Evolutionary conservation across 2,888 invertebrate genomes (phyloP), one percentile per base, ranked within the genome.

Genomic region (Pachliopta kotzebuea): DNA sequence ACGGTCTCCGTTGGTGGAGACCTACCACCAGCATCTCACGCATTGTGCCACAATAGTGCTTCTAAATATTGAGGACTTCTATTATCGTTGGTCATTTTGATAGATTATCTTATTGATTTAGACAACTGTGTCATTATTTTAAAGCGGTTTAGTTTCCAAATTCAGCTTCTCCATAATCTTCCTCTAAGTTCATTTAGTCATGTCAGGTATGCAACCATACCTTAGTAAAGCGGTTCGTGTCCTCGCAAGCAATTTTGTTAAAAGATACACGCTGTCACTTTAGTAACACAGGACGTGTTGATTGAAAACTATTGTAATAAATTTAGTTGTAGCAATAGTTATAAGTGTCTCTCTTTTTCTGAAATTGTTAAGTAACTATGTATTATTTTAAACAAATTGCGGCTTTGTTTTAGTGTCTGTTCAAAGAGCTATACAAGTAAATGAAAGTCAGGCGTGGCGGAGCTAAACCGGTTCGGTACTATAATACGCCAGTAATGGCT

Each of bases 381-480:
- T n/a, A 1, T 37, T 9, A 7, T 45, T n/a, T 18, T 18, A 1
- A n/a, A 45, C n/a, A 45, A 45, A 45, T n/a, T 0, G 18, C n/a
- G 18, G 45, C 45, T 55, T 55, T 55, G 55, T 55, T 29, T 55
- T 55, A 55, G 18, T 55, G 26, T 56, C 37, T 76, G 78, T 77
- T 79, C 76, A 75, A 80, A 78, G 83, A 82, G 70, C 69, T 72
- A 74, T 72, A 49, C 52, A 72, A 76, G 83, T 80, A 87, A 90
- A 85, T 85, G 84, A 89, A 90, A 90, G 87, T 79, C 73, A 86
- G 90, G 90, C 86, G 90, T 85, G 88, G 86, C 77, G 74, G 75
- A 73, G 74, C 71, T 69, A 66, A 73, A 86, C 86, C 82, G 84
- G 87, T 87, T 86, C 70, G 68, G 72, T 70, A 74, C 77, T 71